These are phyloP conservation scores for Panulirus ornatus DNA, from an alignment of 1,140 invertebrate species.

Conservation along the genomic window DNA sequence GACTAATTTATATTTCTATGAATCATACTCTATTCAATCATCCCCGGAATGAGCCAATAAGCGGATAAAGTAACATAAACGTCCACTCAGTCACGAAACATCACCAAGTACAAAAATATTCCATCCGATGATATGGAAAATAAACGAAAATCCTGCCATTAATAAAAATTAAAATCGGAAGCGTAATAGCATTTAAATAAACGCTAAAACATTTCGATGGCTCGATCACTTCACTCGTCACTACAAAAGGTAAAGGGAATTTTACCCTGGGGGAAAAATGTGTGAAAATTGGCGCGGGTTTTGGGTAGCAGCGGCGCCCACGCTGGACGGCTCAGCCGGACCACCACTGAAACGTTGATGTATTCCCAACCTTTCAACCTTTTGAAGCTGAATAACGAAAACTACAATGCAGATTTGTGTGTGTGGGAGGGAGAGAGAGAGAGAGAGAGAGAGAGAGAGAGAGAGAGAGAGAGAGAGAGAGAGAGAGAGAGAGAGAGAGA, in stretches of 20 bases:
- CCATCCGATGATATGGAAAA: neutral
- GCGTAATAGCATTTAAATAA: conserved; percentile 19
- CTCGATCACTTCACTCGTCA: neutral
- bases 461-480: conserved; percentile 35
- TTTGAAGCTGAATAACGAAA: neutral
- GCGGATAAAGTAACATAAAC: no score
- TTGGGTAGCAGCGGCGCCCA: neutral
- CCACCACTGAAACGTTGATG: neutral
- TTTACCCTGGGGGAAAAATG: neutral
- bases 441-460: conserved; percentile 36
- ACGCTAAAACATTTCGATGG: neutral
- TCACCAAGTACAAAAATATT: no score
- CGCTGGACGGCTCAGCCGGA: neutral
- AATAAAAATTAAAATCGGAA: neutral
- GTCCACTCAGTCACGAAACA: no score
- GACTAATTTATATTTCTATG: no score
- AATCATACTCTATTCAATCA: no score
- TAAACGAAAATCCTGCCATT: conserved; percentile 7
- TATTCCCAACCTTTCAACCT: no score
- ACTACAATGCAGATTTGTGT: neutral
- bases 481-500: conserved; percentile 25
- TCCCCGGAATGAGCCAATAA: no score
- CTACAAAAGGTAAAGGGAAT: neutral
- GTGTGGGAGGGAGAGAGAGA: neutral
- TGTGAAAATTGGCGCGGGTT: neutral